These are phyloP conservation scores for zebrafish (Danio rerio) DNA, from an alignment of 2,113 vertebrate species.

Conservation along the genomic window GRCz12tu NC_133181.1:43238001-43238500, in stretches of 20 bases:
- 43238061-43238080: conserved; percentile 80
- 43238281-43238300: conserved; percentile 95
- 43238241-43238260: not conserved
- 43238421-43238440: conserved; percentile 89
- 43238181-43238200: too few relatives aligned
- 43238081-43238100: not conserved
- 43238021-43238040: conserved; percentile 88
- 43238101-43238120: not conserved
- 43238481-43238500: conserved; percentile 59
- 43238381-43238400: conserved; percentile 91
- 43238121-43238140: too few relatives aligned
- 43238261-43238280: conserved; percentile 97
- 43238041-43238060: conserved; percentile 95
- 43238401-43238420: conserved; percentile 89
- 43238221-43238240: too few relatives aligned
- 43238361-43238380: conserved; percentile 88
- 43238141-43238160: too few relatives aligned
- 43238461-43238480: conserved; percentile 86
- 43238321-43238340: conserved; percentile 94
- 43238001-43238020: conserved; percentile 93
- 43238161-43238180: too few relatives aligned
- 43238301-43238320: conserved; percentile 92
- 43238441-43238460: conserved; percentile 82
- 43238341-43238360: conserved; percentile 95
- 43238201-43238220: too few relatives aligned